A percentile compares a stretch with the other conserved stretches of the same genome.
These are phyloP conservation scores for Phyllostomus hastatus DNA, from an alignment of 2,113 vertebrate genomes.

Conservation along the genomic window DNA sequence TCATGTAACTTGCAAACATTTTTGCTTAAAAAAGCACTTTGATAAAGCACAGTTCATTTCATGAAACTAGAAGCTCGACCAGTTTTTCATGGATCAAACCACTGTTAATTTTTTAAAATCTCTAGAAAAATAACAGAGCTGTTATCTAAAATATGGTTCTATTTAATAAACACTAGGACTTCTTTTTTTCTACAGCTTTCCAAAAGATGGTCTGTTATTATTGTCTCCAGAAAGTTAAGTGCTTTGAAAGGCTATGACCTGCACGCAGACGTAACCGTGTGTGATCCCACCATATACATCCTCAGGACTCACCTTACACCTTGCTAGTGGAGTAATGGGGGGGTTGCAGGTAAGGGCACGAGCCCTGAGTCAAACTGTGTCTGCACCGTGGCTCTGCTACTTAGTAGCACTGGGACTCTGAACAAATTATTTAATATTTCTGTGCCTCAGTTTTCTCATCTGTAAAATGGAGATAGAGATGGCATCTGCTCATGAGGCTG, in stretches of 20 bases:
- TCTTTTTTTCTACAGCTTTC: slow-evolving; percentile 19
- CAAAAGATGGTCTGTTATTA: background rate
- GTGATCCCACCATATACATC: accelerated
- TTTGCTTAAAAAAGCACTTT: slow-evolving; percentile 14
- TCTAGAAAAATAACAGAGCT: background rate
- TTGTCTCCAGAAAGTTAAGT: background rate
- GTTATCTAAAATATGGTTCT: background rate
- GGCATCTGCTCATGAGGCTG: background rate
- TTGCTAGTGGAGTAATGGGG: background rate
- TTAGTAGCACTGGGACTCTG: background rate
- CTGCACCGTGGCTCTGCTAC: background rate
- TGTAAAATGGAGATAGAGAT: background rate
- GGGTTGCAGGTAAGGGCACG: no score
- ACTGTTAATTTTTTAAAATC: background rate
- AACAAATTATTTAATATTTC: background rate
- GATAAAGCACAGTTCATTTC: background rate
- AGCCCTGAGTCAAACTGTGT: background rate
- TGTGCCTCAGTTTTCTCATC: background rate
- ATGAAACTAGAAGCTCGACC: background rate
- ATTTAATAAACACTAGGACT: background rate
- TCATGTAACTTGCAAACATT: background rate
- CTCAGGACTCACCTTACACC: background rate
- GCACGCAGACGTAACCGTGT: background rate
- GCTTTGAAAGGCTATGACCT: background rate
- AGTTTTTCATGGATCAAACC: background rate